Base-by-base conservation (phyloP, 2,888 invertebrate species). In the Latheticus oryzae region DNA sequence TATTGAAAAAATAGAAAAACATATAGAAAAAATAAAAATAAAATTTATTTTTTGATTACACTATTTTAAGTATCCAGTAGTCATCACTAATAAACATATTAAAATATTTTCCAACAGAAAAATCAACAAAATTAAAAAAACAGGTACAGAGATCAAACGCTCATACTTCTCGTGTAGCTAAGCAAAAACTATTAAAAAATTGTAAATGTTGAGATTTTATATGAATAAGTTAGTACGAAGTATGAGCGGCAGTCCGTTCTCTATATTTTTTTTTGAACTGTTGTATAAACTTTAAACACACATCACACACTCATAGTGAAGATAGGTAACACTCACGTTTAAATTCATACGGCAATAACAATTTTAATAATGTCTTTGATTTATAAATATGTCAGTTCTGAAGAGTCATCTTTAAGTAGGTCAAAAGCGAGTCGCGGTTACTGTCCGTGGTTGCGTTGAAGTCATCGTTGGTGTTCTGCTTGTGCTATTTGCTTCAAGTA, bases 401-500 rank as follows among this genome's bases (percentile, higher is more conserved):
- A 63, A 32, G 58, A 64, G 54, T 67, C 57, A 59, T 56, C 66
- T 50, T 67, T 77, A 75, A 75, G 67, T 75, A 71, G 78, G 79
- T 79, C 79, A 79, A 75, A 79, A 79, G 54, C 79, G 73, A 63
- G 79, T 79, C 42, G 79, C 79, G n/a, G 78, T 78, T 17, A 78
- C 76, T 47, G 76, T 74, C 54, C 78, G 69, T 7, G 78, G 78
- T 57, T 77, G 70, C 24, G 76, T 76, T 23, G 77, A 72, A 2
- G 73, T 74, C 42, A 76, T 71, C 19, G 75, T 72, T 52, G 77
- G 72, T n/a, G 73, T 68, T 58, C 76, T n/a, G n/a, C n/a, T 72
- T 28, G 72, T 67, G 50, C 65, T 71, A 53, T 67, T 74, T 24
- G 72, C 74, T 48, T 79, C 79, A 48, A 78, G 64, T 13, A 78